Evolutionary conservation across 2,797 vertebrate species (phyloP).

Genomic region (Amblyraja radiata): DNA sequence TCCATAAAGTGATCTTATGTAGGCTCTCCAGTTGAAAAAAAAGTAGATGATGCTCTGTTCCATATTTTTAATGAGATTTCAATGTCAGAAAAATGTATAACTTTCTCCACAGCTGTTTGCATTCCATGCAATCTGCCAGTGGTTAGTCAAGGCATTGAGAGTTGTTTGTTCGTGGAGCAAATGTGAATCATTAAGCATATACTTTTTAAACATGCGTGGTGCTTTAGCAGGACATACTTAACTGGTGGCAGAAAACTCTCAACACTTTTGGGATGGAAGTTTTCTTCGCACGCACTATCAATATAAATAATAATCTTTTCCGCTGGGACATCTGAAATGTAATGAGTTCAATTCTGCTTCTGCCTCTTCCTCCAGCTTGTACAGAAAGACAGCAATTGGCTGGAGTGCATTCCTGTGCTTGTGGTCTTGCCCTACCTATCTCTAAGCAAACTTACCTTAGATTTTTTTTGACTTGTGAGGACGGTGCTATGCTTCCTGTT

Average conservation of each 20-base stretch:
- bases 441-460: constrained; percentile 34
- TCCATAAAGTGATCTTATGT: neutral
- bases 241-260: neutral
- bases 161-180: constrained; percentile 23
- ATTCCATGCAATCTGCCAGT: neutral
- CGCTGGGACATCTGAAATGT: constrained; percentile 15
- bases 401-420: constrained; percentile 19
- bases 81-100: constrained; percentile 1
- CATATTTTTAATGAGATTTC: neutral
- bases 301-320: constrained; percentile 39
- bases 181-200: neutral
- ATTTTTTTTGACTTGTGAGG: constrained; percentile 47
- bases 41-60: neutral
- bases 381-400: constrained; percentile 42
- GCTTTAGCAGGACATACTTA: neutral
- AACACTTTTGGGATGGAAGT: constrained; percentile 33
- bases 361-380: constrained; percentile 40
- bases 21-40: neutral
- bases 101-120: neutral
- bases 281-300: constrained; percentile 36
- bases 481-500: constrained; percentile 48
- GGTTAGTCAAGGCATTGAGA: neutral
- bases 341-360: constrained; percentile 31
- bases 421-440: constrained; percentile 12
- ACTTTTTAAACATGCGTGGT: constrained; percentile 3